Evolutionary conservation across 2,797 vertebrate genomes (phyloP), one percentile per base, ranked within the genome.

Genomic region (Oreonectes daqikongensis): DNA sequence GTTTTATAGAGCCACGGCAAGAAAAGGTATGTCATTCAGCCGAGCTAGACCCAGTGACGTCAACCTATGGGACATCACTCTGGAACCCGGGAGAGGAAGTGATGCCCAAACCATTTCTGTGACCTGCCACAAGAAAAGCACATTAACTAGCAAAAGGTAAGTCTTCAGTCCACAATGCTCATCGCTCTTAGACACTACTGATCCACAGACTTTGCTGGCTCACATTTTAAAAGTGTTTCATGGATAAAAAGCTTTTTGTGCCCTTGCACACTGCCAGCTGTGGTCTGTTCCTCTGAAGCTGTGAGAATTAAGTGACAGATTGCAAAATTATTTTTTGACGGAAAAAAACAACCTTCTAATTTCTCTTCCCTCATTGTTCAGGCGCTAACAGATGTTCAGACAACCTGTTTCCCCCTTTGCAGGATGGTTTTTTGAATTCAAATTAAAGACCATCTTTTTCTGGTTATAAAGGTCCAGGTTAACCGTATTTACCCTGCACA

Each of bases 71-170:
- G 90, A 92, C 79, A 80, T 91, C 2, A 68, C 82, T 0, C 80
- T 91, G 75, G 89, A 92, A 65, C 88, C 92, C 0, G 86, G 89
- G 68, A 87, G 78, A 80, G 88, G 81, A 78, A 81, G 74, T 2
- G 65, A 84, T 20, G 83, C 88, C 53, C 89, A 86, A 86, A 87
- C 86, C 0, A 84, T 92, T n/a, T 87, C 90, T 8, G 85, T 93
- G 5, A 50, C 89, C 81, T 93, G 92, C 79, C 86, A 84, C 66
- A 92, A 87, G 84, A 93, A 92, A 77, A 79, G 77, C 7, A 66
- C 85, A 0, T 59, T 86, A 76, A 85, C 88, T 18, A 82, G 87
- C 38, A 93, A 93, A 88, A 92, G 92, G 93, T 91, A 80, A 85
- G 92, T 81, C 18, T 48, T 26, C 20, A n/a, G 48, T 46, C 9